Evolutionary conservation across 2,888 invertebrate genomes (phyloP), one percentile per base, ranked within the genome.

Genomic region (Nephrocerus scutellatus): DNA sequence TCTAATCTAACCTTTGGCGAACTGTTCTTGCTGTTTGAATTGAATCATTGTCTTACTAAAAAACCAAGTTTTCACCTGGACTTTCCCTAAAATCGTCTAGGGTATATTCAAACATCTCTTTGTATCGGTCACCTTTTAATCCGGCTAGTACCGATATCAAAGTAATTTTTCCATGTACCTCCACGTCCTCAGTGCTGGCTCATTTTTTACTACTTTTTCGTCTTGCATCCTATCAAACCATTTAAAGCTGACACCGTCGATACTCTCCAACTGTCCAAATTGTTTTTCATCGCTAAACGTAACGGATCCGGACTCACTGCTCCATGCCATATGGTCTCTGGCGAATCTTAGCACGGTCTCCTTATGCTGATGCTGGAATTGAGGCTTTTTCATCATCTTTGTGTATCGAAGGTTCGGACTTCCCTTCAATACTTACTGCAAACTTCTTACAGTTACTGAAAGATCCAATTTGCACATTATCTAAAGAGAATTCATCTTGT

Each of bases 381-480:
- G 16, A 5, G 13, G 18, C 13, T 24, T 30, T 19, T 22, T 29
- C 22, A 13, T 26, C 19, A 26, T 16, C 15, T 30, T 19, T 6
- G 19, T 16, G n/a, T 30, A 30, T 16, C 7, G 15, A 28, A 28
- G 28, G 28, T 15, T 14, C 15, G 6, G 35, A 29, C 14, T 29
- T 12, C 4, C 19, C 18, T 30, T 30, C 22, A 29, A 22, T 18
- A 29, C 18, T 36, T 29, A 13, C 22, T 36, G 9, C n/a, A 10
- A 14, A n/a, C 23, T 30, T 19, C 14, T 36, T 24, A 19, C 14
- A 6, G 15, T 20, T 6, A 31, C 20, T 20, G 24, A 12, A 18
- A 36, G 30, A 14, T 24, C 24, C 7, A 30, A 24, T 18, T 30
- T 36, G 6, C n/a, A 10, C 25, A 18, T 37, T 20, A 37, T 31